These are phyloP conservation scores for Gallinago stenura DNA, from an alignment of 2,797 vertebrate species.

Conservation along the genomic window DNA sequence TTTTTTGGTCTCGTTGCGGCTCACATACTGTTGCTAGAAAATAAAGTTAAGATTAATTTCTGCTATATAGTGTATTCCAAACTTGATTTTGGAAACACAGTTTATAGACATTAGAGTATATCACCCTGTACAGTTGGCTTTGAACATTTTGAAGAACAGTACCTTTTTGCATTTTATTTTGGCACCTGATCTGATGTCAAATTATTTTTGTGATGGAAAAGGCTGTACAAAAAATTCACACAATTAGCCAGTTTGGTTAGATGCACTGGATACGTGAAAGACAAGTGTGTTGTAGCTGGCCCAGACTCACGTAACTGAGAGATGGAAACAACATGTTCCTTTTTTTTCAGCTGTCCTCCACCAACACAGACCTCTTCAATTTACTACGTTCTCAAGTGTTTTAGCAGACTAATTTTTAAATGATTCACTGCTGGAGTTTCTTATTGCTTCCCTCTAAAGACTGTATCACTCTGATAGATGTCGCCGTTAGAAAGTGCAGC, in stretches of 20 bases:
- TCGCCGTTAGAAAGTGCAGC: not conserved
- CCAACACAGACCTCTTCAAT: not conserved
- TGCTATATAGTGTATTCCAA: not conserved
- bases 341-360: not conserved
- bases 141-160: not conserved
- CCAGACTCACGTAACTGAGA: not conserved
- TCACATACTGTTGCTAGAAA: not conserved
- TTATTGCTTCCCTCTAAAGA: not conserved
- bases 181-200: not conserved
- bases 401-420: conserved; percentile 39
- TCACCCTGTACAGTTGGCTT: not conserved
- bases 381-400: not conserved
- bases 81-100: not conserved
- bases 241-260: not conserved
- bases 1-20: not conserved
- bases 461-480: not conserved
- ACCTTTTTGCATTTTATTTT: conserved; percentile 10
- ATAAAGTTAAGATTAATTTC: not conserved
- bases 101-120: not conserved
- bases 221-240: not conserved
- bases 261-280: not conserved
- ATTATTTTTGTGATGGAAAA: conserved; percentile 30
- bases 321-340: not conserved
- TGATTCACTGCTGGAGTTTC: not conserved
- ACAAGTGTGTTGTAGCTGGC: not conserved